Evolutionary conservation across 2,797 vertebrate species (phyloP).

Genomic region (Valencia hispanica): DNA sequence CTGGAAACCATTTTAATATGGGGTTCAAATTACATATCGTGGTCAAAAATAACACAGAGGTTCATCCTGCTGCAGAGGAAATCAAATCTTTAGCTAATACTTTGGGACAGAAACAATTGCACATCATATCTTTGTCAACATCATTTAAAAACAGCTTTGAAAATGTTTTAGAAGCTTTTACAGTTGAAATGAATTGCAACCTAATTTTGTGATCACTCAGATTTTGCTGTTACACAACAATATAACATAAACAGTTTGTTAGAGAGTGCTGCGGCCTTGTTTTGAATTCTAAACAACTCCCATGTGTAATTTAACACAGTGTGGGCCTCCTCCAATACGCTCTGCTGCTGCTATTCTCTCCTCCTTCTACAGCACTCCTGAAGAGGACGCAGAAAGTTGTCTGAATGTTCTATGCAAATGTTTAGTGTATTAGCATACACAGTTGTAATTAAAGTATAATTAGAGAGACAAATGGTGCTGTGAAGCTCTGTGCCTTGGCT

Average conservation of each 20-base stretch:
- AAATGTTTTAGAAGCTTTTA: conserved; percentile 40
- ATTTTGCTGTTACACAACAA: conserved; percentile 62
- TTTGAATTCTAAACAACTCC: conserved; percentile 71
- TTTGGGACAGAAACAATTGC: neutral
- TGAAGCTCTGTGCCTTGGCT: conserved; percentile 75
- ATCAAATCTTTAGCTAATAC: neutral
- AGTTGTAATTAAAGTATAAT: conserved; percentile 83
- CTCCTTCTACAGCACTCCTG: conserved; percentile 52
- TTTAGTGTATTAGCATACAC: conserved; percentile 84
- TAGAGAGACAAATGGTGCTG: conserved; percentile 81
- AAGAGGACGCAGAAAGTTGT: conserved; percentile 77
- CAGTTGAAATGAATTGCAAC: conserved; percentile 45
- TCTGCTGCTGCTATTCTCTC: conserved; percentile 41
- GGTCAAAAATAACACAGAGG: neutral
- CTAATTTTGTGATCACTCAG: conserved; percentile 51
- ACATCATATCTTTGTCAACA: conserved; percentile 12
- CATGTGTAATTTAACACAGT: conserved; percentile 63
- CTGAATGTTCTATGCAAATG: conserved; percentile 82
- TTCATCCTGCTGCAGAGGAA: neutral
- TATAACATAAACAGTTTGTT: conserved; percentile 71
- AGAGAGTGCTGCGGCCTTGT: conserved; percentile 55
- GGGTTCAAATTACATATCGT: neutral
- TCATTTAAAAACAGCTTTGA: conserved; percentile 25
- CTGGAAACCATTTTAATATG: neutral
- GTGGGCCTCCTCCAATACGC: conserved; percentile 57